Evolutionary conservation across 2,888 invertebrate genomes (phyloP).

Genomic region (Drosophila emarginata): DNA sequence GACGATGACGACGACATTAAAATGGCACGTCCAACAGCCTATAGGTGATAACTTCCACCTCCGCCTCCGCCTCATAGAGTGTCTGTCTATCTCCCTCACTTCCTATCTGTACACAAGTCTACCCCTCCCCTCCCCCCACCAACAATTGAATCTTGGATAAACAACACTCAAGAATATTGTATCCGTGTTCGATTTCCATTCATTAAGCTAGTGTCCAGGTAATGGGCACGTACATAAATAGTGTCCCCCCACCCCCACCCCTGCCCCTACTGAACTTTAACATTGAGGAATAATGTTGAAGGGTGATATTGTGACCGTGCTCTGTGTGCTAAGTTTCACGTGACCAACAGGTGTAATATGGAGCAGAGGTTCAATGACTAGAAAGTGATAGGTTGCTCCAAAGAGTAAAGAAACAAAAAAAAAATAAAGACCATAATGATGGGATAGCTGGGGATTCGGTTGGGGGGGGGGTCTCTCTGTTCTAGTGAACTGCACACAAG

Average conservation of each 20-base stretch:
- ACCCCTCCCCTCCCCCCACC: too few relatives aligned
- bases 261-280: slow-evolving; percentile 35
- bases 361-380: slow-evolving; percentile 3
- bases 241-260: not conserved
- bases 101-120: slow-evolving; percentile 1
- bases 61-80: not conserved
- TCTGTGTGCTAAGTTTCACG: slow-evolving; percentile 38
- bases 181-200: slow-evolving; percentile 24
- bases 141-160: slow-evolving; percentile 21
- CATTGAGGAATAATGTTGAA: slow-evolving; percentile 14
- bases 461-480: not conserved
- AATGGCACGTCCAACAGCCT: slow-evolving; percentile 36
- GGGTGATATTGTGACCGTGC: slow-evolving; percentile 9
- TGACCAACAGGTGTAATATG: slow-evolving; percentile 39
- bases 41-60: slow-evolving; percentile 1
- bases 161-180: not conserved
- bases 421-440: too few relatives aligned
- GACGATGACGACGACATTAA: not conserved
- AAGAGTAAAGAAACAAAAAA: too few relatives aligned
- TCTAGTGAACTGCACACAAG: slow-evolving; percentile 11
- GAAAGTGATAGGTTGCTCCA: not conserved
- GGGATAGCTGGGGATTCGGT: too few relatives aligned
- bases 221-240: slow-evolving; percentile 49
- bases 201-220: slow-evolving; percentile 21
- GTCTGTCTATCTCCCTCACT: not conserved